phyloP scores from a whole-genome alignment of 2,113 vertebrate species.

The Proterorhinus semilunaris region DNA sequence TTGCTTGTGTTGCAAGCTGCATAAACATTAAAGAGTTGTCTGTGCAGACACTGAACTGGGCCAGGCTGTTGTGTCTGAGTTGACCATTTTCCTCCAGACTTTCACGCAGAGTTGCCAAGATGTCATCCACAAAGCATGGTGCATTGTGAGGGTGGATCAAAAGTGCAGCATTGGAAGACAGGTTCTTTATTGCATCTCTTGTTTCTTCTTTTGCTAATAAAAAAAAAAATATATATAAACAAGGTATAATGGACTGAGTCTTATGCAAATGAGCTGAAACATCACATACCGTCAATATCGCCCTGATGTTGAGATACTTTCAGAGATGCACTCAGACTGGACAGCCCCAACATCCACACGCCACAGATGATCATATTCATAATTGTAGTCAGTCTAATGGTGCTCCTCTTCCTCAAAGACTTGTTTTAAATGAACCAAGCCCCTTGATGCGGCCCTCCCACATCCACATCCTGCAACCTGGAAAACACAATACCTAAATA shows the following conservation, averaged over 20 bases:
- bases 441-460: constrained; percentile 42
- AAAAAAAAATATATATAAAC: no score
- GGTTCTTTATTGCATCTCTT: background rate
- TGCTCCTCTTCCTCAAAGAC: constrained; percentile 7
- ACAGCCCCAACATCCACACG: constrained; percentile 39
- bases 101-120: constrained; percentile 49
- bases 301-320: constrained; percentile 8
- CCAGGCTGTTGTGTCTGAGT: constrained; percentile 21
- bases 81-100: constrained; percentile 16
- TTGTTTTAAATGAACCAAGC: constrained; percentile 42
- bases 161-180: background rate
- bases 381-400: constrained; percentile 24
- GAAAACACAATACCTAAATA: constrained; percentile 43
- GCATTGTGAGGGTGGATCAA: background rate
- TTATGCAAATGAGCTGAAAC: background rate
- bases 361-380: constrained; percentile 19
- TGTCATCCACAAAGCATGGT: constrained; percentile 45
- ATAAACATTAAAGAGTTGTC: constrained; percentile 17
- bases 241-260: background rate
- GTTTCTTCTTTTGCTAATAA: background rate
- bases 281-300: constrained; percentile 7
- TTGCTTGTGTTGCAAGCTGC: constrained; percentile 20
- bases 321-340: constrained; percentile 21
- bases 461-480: constrained; percentile 27
- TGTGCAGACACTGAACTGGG: constrained; percentile 68